These are phyloP conservation scores for Cyclophora albipunctata DNA, from an alignment of 2,888 invertebrate genomes.

Conservation along the genomic window DNA sequence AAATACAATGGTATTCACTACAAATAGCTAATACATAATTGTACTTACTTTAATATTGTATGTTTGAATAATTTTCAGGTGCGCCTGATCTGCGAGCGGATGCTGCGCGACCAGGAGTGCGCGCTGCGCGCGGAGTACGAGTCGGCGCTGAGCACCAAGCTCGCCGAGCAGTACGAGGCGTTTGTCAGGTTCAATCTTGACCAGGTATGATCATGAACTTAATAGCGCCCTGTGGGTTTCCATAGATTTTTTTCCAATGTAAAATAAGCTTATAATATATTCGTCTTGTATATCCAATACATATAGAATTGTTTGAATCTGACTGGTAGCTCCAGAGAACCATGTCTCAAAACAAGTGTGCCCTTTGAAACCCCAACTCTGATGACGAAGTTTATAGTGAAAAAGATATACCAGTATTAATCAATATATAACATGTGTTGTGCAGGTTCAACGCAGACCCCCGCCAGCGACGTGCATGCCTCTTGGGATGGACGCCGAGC, in stretches of 20 bases:
- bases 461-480: constrained; percentile 63
- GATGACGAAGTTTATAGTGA: no score
- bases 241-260: no score
- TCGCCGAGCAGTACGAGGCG: constrained; percentile 98
- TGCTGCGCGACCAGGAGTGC: constrained; percentile 96
- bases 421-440: no score
- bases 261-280: not conserved
- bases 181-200: constrained; percentile 99
- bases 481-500: constrained; percentile 63
- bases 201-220: constrained; percentile 78
- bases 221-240: constrained; percentile 2
- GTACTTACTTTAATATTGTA: no score
- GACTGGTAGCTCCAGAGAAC: no score
- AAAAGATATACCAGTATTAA: no score
- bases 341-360: not conserved
- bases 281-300: not conserved
- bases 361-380: not conserved
- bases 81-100: constrained; percentile 96
- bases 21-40: no score
- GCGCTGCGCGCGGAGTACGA: constrained; percentile 97
- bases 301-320: no score
- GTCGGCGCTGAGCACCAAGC: constrained; percentile 91
- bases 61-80: constrained; percentile 74
- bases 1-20: no score
- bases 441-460: constrained; percentile 63